Evolutionary conservation across 2,113 vertebrate species (phyloP), one percentile per base, ranked within the genome.

Genomic region (Craseonycteris thonglongyai): DNA sequence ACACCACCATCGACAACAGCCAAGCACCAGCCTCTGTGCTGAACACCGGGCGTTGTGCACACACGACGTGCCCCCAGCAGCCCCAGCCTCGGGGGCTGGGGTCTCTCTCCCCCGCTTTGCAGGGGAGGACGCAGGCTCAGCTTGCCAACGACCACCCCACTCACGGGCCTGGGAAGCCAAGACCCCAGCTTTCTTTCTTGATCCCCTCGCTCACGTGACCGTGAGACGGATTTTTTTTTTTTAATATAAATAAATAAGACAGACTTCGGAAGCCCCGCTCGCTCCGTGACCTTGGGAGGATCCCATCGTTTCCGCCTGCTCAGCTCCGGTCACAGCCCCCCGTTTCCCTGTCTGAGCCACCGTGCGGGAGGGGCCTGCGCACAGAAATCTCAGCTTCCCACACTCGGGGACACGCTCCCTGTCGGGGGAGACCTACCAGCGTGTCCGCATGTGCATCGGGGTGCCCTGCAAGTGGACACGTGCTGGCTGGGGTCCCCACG

Each of bases 371-470:
- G 7, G 24, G 18, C 14, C 22, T 30, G 38, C 56, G 86, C 28
- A 69, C 18, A 30, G 35, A 88, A 38, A 16, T n/a, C 87, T 76
- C 49, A 19, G 26, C 78, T 79, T 91, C 45, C 91, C 54, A 92
- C 86, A 80, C 15, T 24, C 21, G 8, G 76, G 38, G 30, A 40
- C 11, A 59, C 35, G 18, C 24, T 19, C 30, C 19, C 0, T 56
- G 7, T 56, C 76, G 71, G 76, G n/a, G 8, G 66, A 86, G 54
- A 78, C 0, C 3, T 2, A 42, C 19, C 2, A 14, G 33, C 19
- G 6, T 22, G 15, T n/a, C 56, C 33, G 24, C 78, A 38, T 54
- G 47, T 11, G 15, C 18, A 59, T 19, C 21, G 11, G n/a, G 58
- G n/a, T n/a, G n/a, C n/a, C n/a, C 59, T 69, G 1, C 16, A 59